Conservation (phyloP, 2,888 invertebrate genomes). For the Stenoptilia bipunctidactyla region DNA sequence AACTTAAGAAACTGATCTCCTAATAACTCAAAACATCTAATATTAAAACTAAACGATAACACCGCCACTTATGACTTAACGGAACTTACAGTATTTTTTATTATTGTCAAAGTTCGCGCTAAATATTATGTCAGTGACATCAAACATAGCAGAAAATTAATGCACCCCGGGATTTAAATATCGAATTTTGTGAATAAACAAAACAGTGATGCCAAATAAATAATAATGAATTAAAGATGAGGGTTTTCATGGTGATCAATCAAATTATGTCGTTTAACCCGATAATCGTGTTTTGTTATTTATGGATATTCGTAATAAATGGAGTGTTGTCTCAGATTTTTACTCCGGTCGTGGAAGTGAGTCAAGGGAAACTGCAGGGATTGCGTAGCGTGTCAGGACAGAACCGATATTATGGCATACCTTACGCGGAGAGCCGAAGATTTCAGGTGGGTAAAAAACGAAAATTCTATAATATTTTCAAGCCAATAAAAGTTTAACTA, state of each 20-base stretch:
- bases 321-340: constrained; percentile 15
- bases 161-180: background rate
- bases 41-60: too few relatives aligned
- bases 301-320: constrained; percentile 9
- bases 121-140: background rate
- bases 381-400: constrained; percentile 34
- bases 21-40: too few relatives aligned
- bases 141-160: background rate
- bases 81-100: background rate
- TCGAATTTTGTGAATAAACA: constrained; percentile 1
- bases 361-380: constrained; percentile 43
- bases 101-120: background rate
- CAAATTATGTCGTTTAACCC: background rate
- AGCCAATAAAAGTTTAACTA: too few relatives aligned
- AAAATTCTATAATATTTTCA: too few relatives aligned
- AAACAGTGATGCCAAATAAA: background rate
- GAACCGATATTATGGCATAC: constrained; percentile 50
- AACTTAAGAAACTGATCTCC: too few relatives aligned
- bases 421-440: constrained; percentile 40
- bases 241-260: background rate
- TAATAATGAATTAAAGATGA: background rate
- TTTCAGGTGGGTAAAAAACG: too few relatives aligned
- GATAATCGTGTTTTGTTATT: constrained; percentile 4
- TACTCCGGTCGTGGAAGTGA: constrained; percentile 33
- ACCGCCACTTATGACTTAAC: too few relatives aligned